Conservation (phyloP, 2,888 invertebrate genomes). For the Oscheius sp. region DNA sequence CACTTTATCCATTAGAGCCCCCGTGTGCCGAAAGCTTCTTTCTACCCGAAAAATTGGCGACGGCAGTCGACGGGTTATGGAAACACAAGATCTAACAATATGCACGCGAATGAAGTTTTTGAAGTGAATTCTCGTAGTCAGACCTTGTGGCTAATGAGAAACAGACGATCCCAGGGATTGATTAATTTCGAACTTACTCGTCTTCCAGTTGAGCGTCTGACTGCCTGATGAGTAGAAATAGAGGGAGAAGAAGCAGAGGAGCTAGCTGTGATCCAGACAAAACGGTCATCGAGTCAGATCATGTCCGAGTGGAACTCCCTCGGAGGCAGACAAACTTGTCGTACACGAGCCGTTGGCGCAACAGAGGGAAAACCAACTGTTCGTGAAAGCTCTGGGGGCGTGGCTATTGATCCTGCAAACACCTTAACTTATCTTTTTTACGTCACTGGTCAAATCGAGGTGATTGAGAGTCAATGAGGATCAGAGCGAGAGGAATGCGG, state of each 20-base stretch:
- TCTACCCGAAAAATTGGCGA: constrained; percentile 28
- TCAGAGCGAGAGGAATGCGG: too few relatives aligned
- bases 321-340: constrained; percentile 30
- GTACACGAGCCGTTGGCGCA: constrained; percentile 39
- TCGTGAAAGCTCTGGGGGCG: constrained; percentile 15
- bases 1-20: constrained; percentile 37
- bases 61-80: constrained; percentile 25
- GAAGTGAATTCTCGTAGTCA: not conserved
- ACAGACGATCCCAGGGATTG: constrained; percentile 4
- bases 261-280: not conserved
- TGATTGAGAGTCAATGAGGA: not conserved
- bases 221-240: constrained; percentile 28
- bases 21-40: constrained; percentile 21
- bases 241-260: constrained; percentile 10
- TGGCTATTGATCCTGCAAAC: constrained; percentile 36
- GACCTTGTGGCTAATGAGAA: constrained; percentile 25
- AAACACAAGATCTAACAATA: constrained; percentile 22
- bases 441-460: constrained; percentile 26
- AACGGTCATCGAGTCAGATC: constrained; percentile 18
- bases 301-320: constrained; percentile 5
- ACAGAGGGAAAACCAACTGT: constrained; percentile 37
- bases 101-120: constrained; percentile 5
- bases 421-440: constrained; percentile 19
- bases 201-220: constrained; percentile 13
- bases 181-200: constrained; percentile 22